A percentile compares a stretch with the other conserved stretches of the same genome.
phyloP scores from a whole-genome alignment of 2,113 vertebrate species.

The Amazona vittata region DNA sequence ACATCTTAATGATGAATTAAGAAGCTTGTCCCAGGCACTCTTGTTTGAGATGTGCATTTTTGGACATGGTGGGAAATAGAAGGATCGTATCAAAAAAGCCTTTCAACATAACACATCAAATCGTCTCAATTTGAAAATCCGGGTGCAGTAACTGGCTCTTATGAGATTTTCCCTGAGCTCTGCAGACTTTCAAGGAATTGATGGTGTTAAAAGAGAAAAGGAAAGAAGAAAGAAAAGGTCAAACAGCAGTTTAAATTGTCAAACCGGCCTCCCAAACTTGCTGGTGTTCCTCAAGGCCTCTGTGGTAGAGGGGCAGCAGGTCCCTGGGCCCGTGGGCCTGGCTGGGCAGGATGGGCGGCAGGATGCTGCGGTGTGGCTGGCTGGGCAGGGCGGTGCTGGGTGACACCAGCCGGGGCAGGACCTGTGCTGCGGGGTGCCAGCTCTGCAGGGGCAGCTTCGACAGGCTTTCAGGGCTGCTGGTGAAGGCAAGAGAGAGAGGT shows the following conservation, averaged over 20 bases:
- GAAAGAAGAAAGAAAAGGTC: too few relatives aligned
- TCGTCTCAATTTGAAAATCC: background rate
- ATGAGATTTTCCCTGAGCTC: background rate
- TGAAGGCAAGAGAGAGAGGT: background rate
- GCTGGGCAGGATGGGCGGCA: background rate
- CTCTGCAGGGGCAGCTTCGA: background rate
- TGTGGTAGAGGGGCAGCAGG: background rate
- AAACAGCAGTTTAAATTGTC: background rate
- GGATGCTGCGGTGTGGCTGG: background rate
- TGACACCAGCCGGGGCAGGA: background rate
- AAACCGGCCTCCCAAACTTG: background rate
- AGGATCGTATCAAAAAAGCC: background rate
- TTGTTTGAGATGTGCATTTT: background rate
- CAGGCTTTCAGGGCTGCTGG: background rate
- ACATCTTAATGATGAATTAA: background rate
- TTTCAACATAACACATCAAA: background rate
- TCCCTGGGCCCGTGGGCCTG: rapidly evolving
- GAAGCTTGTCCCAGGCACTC: background rate
- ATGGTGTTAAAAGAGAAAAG: background rate
- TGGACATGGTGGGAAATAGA: background rate
- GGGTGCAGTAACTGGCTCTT: background rate
- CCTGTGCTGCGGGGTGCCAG: background rate
- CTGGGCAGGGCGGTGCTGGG: background rate
- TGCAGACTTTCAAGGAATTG: background rate
- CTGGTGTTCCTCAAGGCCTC: background rate